A percentile compares a stretch with the other conserved stretches of the same genome.
phyloP scores from a whole-genome alignment of 2,888 invertebrate species.

The Listrodromus nycthemerus region DNA sequence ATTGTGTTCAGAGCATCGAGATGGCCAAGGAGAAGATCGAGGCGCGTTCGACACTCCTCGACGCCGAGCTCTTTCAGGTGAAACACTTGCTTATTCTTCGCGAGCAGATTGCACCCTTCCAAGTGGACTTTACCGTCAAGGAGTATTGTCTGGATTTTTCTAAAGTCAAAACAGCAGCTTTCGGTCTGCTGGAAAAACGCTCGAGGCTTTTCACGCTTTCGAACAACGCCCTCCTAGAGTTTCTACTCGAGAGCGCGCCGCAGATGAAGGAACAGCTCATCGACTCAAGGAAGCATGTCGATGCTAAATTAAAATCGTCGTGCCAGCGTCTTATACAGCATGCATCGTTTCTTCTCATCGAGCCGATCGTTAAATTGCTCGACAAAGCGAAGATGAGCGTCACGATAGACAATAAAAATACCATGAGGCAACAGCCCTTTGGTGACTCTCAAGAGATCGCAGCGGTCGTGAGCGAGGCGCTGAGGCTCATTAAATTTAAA shows the following conservation, averaged over 20 bases:
- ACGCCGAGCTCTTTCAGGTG: constrained; percentile 98
- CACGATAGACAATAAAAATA: constrained; percentile 64
- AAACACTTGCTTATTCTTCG: constrained; percentile 98
- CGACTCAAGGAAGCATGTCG: constrained; percentile 98
- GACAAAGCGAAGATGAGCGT: constrained; percentile 87
- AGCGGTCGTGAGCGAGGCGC: constrained; percentile 90
- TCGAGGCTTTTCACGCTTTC: constrained; percentile 92
- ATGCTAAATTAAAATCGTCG: constrained; percentile 94
- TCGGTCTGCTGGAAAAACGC: constrained; percentile 90
- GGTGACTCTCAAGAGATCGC: constrained; percentile 91
- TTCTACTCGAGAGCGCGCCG: constrained; percentile 96
- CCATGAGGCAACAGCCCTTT: constrained; percentile 86
- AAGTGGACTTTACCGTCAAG: constrained; percentile 96
- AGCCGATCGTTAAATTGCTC: constrained; percentile 87
- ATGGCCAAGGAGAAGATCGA: constrained; percentile 93
- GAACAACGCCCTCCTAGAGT: constrained; percentile 97
- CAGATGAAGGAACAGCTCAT: constrained; percentile 96
- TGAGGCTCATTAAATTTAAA: constrained; percentile 91
- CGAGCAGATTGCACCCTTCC: constrained; percentile 99
- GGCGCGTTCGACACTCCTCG: constrained; percentile 91
- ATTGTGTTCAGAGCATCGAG: constrained; percentile 96
- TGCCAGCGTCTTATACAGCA: constrained; percentile 96
- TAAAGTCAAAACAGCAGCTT: constrained; percentile 94
- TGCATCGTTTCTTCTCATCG: constrained; percentile 90
- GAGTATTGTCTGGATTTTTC: constrained; percentile 98